Evolutionary conservation across 2,888 invertebrate genomes (phyloP), one percentile per base, ranked within the genome.

Genomic region (Aproaerema taeniolella): DNA sequence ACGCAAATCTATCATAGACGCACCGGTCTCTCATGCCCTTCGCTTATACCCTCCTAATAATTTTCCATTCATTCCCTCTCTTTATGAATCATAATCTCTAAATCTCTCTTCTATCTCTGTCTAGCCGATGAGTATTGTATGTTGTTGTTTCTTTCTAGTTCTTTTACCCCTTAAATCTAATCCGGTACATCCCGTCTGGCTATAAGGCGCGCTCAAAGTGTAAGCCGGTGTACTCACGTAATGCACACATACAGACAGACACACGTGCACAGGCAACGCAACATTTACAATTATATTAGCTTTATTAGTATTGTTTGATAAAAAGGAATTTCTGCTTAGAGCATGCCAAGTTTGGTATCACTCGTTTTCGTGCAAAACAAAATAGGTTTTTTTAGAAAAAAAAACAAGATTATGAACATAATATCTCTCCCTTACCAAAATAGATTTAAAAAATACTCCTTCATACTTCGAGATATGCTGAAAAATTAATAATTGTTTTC

Each of bases 1-100:
- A 52, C 52, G 55, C 57, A 55, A 52, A 59, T 56, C 54, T 49
- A 61, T 63, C 61, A 51, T 52, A 55, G 61, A 46, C 55, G 46
- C 53, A 53, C 42, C 53, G 49, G 45, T 45, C 54, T 60, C 52
- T 71, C 69, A 73, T 69, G 67, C 69, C 66, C 51, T 44, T 52
- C 64, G 64, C 69, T 77, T 67, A 70, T 68, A 62, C 82, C 81
- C 79, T 72, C 63, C 67, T 75, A 79, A 85, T 82, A 81, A 85
- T 86, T 83, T 77, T 69, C 76, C 75, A 86, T 86, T 85, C 81
- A 87, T 72, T 80, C 82, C 67, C 71, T 64, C 72, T 78, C 79
- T 81, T 80, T 82, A 85, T 86, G 80, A 83, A 82, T 87, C 82
- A 77, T 86, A 87, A 87, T 87, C 87, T 79, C 72, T 77, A 80